Evolutionary conservation across 2,888 invertebrate species (phyloP).

Genomic region (Liodrosophila aerea): DNA sequence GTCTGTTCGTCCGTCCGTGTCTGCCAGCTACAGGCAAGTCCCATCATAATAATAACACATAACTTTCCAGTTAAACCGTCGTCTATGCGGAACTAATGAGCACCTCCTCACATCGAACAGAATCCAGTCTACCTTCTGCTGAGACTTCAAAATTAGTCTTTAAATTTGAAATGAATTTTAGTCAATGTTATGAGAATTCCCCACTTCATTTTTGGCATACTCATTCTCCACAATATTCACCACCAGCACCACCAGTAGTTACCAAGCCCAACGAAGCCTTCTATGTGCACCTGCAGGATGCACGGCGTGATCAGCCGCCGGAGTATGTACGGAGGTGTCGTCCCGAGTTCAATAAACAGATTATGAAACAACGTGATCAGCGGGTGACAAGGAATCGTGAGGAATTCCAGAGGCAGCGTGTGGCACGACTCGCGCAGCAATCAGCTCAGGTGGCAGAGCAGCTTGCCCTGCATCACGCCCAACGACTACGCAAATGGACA

Average conservation of each 20-base stretch:
- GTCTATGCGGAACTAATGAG: no score
- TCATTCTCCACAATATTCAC: not conserved
- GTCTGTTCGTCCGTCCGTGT: conserved; percentile 9
- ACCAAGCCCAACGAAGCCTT: conserved; percentile 6
- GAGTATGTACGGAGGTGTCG: conserved; percentile 5
- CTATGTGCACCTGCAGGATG: conserved; percentile 27
- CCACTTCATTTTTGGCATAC: no score
- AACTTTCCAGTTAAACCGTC: conserved; percentile 59
- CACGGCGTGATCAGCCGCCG: conserved; percentile 16
- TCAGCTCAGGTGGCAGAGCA: not conserved
- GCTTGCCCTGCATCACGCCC: not conserved
- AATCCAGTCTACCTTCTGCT: not conserved
- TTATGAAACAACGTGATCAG: conserved; percentile 7
- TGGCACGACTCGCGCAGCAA: not conserved
- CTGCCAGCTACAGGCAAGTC: conserved; percentile 52
- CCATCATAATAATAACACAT: conserved; percentile 71
- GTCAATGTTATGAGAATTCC: not conserved
- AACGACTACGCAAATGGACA: not conserved
- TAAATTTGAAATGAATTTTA: conserved; percentile 14
- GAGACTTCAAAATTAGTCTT: conserved; percentile 7
- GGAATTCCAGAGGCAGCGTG: not conserved
- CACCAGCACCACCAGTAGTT: not conserved
- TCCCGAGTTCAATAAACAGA: not conserved
- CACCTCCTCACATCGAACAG: no score
- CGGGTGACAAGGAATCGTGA: conserved; percentile 4